Percentiles rank a stretch among this genome's conserved stretches.
These are phyloP conservation scores for Aporophyla lueneburgensis DNA, from an alignment of 2,888 invertebrate genomes.

Conservation along the genomic window DNA sequence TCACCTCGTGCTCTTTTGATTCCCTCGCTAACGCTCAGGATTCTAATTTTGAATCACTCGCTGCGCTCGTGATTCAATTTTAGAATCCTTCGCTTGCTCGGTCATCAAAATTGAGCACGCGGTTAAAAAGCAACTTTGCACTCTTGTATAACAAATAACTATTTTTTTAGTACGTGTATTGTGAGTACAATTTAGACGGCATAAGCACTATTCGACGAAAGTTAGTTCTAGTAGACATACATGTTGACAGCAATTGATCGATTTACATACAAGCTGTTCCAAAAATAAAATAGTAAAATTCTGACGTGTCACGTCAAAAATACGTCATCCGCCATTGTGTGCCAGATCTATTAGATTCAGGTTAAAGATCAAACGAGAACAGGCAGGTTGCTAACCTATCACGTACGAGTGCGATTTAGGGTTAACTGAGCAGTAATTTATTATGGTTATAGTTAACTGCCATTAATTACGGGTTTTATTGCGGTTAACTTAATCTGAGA, in stretches of 20 bases:
- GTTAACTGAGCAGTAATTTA: conserved; percentile 47
- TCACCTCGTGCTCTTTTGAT: too few species aligned
- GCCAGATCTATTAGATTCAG: conserved; percentile 34
- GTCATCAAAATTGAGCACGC: too few species aligned
- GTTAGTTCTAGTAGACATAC: background rate
- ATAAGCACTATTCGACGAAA: background rate
- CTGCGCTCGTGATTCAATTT: too few species aligned
- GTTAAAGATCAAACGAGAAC: conserved; percentile 53
- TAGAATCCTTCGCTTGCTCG: too few species aligned
- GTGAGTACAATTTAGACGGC: too few species aligned
- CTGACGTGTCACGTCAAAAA: conserved; percentile 22
- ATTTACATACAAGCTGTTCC: conserved; percentile 6
- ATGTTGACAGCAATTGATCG: background rate
- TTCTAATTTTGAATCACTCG: too few species aligned
- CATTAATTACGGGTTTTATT: conserved; percentile 35
- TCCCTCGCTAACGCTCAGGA: too few species aligned
- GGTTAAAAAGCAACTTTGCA: too few species aligned
- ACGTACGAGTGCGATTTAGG: conserved; percentile 52
- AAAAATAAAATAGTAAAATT: conserved; percentile 1
- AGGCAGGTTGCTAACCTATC: conserved; percentile 51
- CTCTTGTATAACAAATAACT: too few species aligned
- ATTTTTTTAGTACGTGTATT: too few species aligned
- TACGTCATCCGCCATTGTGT: conserved; percentile 41
- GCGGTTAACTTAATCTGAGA: conserved; percentile 16
- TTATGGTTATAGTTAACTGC: conserved; percentile 43